Evolutionary conservation across 2,888 invertebrate genomes (phyloP).

Genomic region (Gryllus longicercus): DNA sequence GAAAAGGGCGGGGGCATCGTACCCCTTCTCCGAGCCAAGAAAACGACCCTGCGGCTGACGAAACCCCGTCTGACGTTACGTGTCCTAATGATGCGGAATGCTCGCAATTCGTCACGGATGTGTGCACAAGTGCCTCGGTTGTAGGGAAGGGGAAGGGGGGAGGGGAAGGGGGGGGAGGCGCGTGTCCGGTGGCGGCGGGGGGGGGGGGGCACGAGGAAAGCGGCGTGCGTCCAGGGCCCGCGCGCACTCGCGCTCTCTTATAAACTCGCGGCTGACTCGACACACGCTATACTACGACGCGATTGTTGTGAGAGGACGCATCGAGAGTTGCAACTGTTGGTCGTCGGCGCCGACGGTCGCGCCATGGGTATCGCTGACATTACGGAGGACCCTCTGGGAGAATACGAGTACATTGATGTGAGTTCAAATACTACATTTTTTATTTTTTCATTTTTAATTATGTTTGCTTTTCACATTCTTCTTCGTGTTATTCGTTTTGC

Average conservation of each 20-base stretch:
- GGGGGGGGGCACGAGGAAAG: not conserved
- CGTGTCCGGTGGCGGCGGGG: not conserved
- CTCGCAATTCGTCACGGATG: not conserved
- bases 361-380: not conserved
- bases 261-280: not conserved
- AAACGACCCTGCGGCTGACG: not conserved
- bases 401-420: not conserved
- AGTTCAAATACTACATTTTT: not conserved
- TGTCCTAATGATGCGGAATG: not conserved
- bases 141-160: not conserved
- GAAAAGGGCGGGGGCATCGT: no score
- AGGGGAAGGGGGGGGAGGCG: not conserved
- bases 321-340: not conserved
- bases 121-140: not conserved
- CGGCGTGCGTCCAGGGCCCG: not conserved
- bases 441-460: no score
- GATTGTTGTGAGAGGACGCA: not conserved
- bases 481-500: no score
- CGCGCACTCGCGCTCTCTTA: not conserved
- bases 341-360: not conserved
- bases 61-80: not conserved
- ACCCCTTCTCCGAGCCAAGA: no score
- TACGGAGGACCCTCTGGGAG: not conserved
- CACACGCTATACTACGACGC: not conserved
- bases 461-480: no score